Percentiles rank a stretch among this genome's conserved stretches.
These are phyloP conservation scores for Carettochelys insculpta DNA, from an alignment of 2,113 vertebrate genomes.

Conservation along the genomic window DNA sequence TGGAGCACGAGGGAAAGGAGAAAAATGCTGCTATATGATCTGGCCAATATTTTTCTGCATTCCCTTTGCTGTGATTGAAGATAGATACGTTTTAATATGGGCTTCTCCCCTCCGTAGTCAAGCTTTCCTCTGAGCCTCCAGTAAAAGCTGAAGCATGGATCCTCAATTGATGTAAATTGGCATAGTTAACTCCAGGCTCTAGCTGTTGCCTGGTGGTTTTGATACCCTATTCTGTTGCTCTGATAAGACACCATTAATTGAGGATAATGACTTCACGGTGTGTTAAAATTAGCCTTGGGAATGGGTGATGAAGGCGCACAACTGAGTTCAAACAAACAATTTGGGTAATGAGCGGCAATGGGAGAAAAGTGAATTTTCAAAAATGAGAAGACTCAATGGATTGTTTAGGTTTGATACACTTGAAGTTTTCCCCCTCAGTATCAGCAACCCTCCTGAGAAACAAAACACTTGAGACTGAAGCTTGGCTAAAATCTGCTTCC, in stretches of 20 bases:
- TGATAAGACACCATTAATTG: conserved; percentile 59
- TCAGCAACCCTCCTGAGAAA: not conserved
- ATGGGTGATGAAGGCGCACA: conserved; percentile 59
- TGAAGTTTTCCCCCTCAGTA: not conserved
- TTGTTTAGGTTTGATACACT: not conserved
- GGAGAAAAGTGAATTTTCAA: not conserved
- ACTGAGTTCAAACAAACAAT: not conserved
- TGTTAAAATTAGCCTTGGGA: conserved; percentile 42
- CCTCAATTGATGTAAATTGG: conserved; percentile 66
- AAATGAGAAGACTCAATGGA: not conserved
- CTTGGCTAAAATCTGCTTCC: not conserved
- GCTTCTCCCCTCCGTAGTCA: conserved; percentile 52
- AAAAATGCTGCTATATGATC: conserved; percentile 57
- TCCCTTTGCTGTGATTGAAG: conserved; percentile 61
- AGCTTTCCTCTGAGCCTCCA: not conserved
- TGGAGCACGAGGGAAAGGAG: conserved; percentile 29
- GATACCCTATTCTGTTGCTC: conserved; percentile 21
- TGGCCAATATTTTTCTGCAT: conserved; percentile 56
- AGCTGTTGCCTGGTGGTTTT: conserved; percentile 16
- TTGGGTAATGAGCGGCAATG: not conserved
- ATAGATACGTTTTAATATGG: conserved; percentile 60
- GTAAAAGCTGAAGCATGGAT: conserved; percentile 61
- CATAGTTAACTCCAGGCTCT: conserved; percentile 51
- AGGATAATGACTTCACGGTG: conserved; percentile 20
- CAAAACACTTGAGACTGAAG: not conserved